A percentile compares a stretch with the other conserved stretches of the same genome.
These are phyloP conservation scores for Nemapogon koenigi DNA, from an alignment of 2,888 invertebrate species.

Conservation along the genomic window DNA sequence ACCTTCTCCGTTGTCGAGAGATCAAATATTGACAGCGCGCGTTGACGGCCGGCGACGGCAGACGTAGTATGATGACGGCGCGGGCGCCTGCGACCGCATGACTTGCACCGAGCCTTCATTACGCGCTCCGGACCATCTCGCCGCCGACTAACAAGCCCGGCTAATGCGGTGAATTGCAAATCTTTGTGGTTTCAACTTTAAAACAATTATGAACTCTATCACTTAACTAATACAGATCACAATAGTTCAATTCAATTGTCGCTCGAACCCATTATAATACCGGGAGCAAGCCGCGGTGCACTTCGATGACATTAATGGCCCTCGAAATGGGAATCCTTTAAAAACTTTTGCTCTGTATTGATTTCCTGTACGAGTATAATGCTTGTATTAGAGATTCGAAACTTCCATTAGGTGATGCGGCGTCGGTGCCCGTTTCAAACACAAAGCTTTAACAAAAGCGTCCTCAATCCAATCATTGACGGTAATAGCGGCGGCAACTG, in stretches of 20 bases:
- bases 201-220: conserved; percentile 2
- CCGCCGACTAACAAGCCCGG: conserved; percentile 54
- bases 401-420: conserved; percentile 33
- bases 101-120: conserved; percentile 59
- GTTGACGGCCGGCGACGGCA: conserved; percentile 24
- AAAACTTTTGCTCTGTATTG: conserved; percentile 39
- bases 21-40: conserved; percentile 51
- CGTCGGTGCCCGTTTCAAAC: conserved; percentile 29
- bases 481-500: conserved; percentile 35
- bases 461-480: conserved; percentile 37
- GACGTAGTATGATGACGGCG: conserved; percentile 28
- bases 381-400: conserved; percentile 21
- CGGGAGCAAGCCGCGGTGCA: conserved; percentile 39
- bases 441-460: conserved; percentile 34
- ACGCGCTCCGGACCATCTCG: conserved; percentile 29
- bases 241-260: conserved; percentile 9
- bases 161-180: conserved; percentile 64
- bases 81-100: conserved; percentile 45
- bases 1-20: conserved; percentile 52
- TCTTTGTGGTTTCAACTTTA: conserved; percentile 20
- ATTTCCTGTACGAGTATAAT: conserved; percentile 25
- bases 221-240: conserved; percentile 1
- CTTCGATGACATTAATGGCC: conserved; percentile 58
- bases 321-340: conserved; percentile 37
- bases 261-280: conserved; percentile 16